Base-by-base conservation (phyloP, 1,140 invertebrate species). In the Drosophila yakuba region DNA sequence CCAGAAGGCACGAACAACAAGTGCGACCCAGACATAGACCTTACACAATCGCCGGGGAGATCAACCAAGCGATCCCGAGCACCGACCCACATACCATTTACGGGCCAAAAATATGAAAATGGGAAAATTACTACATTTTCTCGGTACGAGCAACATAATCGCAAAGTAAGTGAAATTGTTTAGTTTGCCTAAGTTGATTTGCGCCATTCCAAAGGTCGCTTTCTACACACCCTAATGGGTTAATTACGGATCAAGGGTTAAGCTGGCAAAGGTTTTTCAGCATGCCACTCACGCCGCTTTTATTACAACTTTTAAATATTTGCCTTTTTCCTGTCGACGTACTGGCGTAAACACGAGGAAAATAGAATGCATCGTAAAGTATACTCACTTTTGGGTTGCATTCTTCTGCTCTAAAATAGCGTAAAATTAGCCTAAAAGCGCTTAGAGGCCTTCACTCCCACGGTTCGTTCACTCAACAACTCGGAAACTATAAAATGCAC, bases 141-240 rank as follows among this genome's bases (percentile, higher is more conserved):
- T 51, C 61, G 44, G 52, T 48, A 71, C 67, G 52, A 71, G 12
- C 52, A 47, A 28, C 52, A 50, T 72, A 71, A 71, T 72, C 66
- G 68, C 57, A 35, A 67, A 66, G 44, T 78, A 89, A 89, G 77
- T 89, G 84, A 89, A 89, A 89, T 89, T 68, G 62, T 56, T 60
- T 50, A 51, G 23, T 38, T 68, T 47, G 8, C 48, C 38, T 14
- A 32, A 48, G 25, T 35, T 51, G 36, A 41, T 77, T 69, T 77
- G 63, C 25, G 28, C 55, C 50, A 60, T 32, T 12, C 20, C 52
- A 78, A 72, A 77, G 84, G 80, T 89, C 64, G 84, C 84, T 89
- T 89, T 90, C 85, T 89, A 84, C 78, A 74, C 80, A 89, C 77
- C 60, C 68, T 89, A 89, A 88, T 88, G 61, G 51, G 58, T 79